Evolutionary conservation across 1,140 invertebrate species (phyloP), one percentile per base, ranked within the genome.

Genomic region (Hycleus phaleratus): DNA sequence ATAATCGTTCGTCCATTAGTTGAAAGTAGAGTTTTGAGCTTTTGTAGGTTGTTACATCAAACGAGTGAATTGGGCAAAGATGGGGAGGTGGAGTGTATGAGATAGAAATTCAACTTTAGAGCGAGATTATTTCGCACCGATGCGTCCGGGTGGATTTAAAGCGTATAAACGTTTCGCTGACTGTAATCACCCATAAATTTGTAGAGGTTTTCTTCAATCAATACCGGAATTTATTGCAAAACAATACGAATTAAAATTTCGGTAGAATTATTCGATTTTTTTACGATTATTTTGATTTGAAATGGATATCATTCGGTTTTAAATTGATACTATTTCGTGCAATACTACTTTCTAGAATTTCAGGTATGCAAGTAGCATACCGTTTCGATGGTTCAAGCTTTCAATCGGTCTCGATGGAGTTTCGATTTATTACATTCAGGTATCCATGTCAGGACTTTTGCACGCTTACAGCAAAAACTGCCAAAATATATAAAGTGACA

Each of bases 1-100:
- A 65, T 68, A 68, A 68, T 67, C 67, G 63, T 65, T 63, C 65
- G 65, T 63, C 65, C 67, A 67, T 67, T 67, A 68, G 67, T 62
- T 46, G 46, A 18, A 66, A 66, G 64, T 63, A 64, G 62, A 62
- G 59, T 52, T 65, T 51, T 50, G 54, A 59, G 58, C 43, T 49
- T 32, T 32, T 32, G 32, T 32, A 32, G 32, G 32, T 6, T 6
- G 40, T 42, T 39, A 6, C 38, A 7, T 39, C 6, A 7, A 39
- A 9, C 40, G 11, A 6, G 40, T 3, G 11, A 42, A 39, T 39
- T 7, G 10, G 38, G 40, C 3, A 32, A 11, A 10, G 40, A 42
- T 9, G 40, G 10, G 5, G 40, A 3, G 40, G 40, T 42, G 40
- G 40, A 9, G 11, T 6, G 40, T 9, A 4, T 8, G 40, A n/a